phyloP scores from a whole-genome alignment of 2,797 vertebrate species.

The Crenuchus spilurus region DNA sequence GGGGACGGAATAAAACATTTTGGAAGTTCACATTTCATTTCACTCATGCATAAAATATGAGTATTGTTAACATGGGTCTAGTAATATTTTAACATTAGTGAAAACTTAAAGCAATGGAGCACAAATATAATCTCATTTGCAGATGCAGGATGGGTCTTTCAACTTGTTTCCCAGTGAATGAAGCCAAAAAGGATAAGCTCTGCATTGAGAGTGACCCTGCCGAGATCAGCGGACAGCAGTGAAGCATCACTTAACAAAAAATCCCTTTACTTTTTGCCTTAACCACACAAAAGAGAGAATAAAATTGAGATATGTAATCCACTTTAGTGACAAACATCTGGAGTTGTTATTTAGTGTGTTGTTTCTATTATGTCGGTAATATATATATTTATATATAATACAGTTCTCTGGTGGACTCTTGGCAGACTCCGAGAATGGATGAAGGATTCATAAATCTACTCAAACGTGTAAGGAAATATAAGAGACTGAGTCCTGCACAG shows the following conservation, averaged over 20 bases:
- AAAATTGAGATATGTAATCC: neutral
- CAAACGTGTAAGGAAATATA: conserved; percentile 20
- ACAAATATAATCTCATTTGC: neutral
- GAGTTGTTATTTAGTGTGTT: conserved; percentile 28
- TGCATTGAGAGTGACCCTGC: neutral
- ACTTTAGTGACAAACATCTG: conserved; percentile 35
- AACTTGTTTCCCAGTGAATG: neutral
- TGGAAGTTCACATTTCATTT: too few relatives aligned
- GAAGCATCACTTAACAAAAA: neutral
- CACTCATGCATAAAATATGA: too few relatives aligned
- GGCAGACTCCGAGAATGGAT: neutral
- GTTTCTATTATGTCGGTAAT: conserved; percentile 27
- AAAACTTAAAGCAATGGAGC: neutral
- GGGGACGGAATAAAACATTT: too few relatives aligned
- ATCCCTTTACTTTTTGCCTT: neutral
- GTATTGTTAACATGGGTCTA: too few relatives aligned
- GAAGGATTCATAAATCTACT: conserved; percentile 43
- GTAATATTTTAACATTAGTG: neutral
- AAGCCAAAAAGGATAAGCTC: neutral
- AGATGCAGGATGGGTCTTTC: neutral
- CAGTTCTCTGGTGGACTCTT: neutral
- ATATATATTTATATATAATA: conserved; percentile 19
- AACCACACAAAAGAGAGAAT: neutral
- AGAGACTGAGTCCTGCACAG: neutral
- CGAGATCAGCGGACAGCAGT: neutral